phyloP scores from a whole-genome alignment of 2,113 vertebrate genomes.

The Ascaphus truei region DNA sequence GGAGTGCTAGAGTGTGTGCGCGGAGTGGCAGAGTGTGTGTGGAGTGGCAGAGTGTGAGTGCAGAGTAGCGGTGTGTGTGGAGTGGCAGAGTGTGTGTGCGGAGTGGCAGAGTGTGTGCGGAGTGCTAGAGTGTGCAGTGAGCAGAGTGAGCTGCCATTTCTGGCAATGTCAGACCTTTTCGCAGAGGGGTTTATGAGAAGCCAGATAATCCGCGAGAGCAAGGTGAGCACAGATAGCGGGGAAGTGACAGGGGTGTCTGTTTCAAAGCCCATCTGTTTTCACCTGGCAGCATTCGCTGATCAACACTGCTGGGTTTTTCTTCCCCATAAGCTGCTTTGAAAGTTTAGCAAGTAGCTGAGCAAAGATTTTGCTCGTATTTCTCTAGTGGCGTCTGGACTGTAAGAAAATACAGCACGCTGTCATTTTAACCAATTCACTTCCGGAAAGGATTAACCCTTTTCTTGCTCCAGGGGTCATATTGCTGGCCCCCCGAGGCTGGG shows the following conservation, averaged over 20 bases:
- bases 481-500: too few species aligned
- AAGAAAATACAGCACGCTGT: not conserved
- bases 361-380: conserved; percentile 1
- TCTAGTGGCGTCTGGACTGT: not conserved
- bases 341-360: conserved; percentile 18
- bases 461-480: too few species aligned
- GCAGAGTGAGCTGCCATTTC: not conserved
- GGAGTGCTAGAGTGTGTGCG: too few species aligned
- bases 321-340: conserved; percentile 23
- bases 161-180: conserved; percentile 23
- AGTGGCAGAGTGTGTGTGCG: not conserved
- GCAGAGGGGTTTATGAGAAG: conserved; percentile 30
- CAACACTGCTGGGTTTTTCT: conserved; percentile 8
- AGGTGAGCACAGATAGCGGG: conserved; percentile 28
- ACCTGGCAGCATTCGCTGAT: conserved; percentile 11
- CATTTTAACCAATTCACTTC: not conserved
- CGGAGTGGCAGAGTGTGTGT: too few species aligned
- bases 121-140: not conserved
- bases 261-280: conserved; percentile 30
- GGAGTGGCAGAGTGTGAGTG: too few species aligned
- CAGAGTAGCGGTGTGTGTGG: too few species aligned
- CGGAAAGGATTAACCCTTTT: too few species aligned
- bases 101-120: too few species aligned
- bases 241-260: conserved; percentile 24
- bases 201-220: conserved; percentile 28